A percentile compares a stretch with the other conserved stretches of the same genome.
These are phyloP conservation scores for Hemichromis elongatus DNA, from an alignment of 2,113 vertebrate genomes.

Conservation along the genomic window DNA sequence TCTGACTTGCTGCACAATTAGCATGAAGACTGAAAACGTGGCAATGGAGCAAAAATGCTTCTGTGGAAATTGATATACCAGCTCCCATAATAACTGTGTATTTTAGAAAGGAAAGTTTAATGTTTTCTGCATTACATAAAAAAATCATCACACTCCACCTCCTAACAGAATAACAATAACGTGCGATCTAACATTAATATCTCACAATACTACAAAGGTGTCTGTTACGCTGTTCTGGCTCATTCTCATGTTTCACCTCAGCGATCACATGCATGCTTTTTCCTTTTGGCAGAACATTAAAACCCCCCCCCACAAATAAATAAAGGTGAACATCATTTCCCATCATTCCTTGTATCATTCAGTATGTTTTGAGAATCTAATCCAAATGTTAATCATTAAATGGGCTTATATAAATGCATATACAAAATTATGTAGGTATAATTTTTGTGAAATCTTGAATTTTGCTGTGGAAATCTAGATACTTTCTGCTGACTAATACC, in stretches of 20 bases:
- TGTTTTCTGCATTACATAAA: neutral
- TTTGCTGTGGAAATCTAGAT: neutral
- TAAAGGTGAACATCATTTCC: neutral
- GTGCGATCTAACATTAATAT: neutral
- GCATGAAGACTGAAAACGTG: neutral
- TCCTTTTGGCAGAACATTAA: neutral
- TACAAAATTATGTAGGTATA: neutral
- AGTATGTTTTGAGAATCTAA: neutral
- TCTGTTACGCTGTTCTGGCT: neutral
- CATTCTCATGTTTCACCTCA: neutral
- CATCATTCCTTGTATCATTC: neutral
- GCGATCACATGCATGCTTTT: conserved; percentile 7
- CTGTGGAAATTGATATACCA: neutral
- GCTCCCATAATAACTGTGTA: neutral
- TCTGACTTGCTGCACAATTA: neutral
- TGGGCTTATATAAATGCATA: too few relatives aligned
- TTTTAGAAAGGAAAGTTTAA: neutral
- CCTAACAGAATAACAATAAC: neutral
- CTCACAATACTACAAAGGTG: neutral
- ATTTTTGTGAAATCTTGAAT: neutral
- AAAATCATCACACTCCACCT: neutral
- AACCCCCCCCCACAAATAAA: rapidly evolving
- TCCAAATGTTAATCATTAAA: neutral
- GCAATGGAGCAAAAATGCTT: neutral
- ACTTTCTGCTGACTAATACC: neutral